phyloP scores from a whole-genome alignment of 2,888 invertebrate species.

The Mycogona germanica region DNA sequence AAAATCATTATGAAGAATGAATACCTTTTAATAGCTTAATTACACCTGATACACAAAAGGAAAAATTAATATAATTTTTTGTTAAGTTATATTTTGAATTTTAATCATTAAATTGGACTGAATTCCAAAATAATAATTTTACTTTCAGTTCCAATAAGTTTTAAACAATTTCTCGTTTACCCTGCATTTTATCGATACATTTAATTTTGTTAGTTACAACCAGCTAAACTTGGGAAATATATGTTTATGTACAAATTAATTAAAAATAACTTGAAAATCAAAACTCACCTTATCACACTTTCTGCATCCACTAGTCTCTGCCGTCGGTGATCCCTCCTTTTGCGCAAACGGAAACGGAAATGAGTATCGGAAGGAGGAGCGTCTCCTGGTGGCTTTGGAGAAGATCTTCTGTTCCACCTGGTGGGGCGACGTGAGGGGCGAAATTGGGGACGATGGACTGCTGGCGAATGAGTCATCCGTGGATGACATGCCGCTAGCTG shows the following conservation, averaged over 20 bases:
- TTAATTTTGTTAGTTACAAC: too few relatives aligned
- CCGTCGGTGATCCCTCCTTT: conserved; percentile 10
- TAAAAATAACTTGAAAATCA: background rate
- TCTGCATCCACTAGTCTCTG: conserved; percentile 2
- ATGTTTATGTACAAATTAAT: too few relatives aligned
- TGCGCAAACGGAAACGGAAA: conserved; percentile 3
- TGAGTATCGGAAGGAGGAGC: conserved; percentile 7
- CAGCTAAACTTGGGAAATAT: too few relatives aligned
- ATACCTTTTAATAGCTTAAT: too few relatives aligned
- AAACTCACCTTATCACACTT: conserved; percentile 7
- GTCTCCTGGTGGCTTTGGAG: conserved; percentile 1
- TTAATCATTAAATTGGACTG: too few relatives aligned
- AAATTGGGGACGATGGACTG: background rate
- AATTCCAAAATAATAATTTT: too few relatives aligned
- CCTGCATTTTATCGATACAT: too few relatives aligned
- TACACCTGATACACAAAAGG: too few relatives aligned
- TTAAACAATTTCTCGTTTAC: too few relatives aligned
- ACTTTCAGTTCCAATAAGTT: too few relatives aligned
- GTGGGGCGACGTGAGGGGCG: conserved; percentile 1
- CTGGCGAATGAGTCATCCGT: conserved; percentile 3
- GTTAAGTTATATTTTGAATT: too few relatives aligned
- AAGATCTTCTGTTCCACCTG: conserved; percentile 9
- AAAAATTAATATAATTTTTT: too few relatives aligned
- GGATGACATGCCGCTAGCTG: conserved; percentile 2
- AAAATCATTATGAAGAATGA: background rate